Evolutionary conservation across 2,888 invertebrate species (phyloP).

Genomic region (Zaprionus bogoriensis): DNA sequence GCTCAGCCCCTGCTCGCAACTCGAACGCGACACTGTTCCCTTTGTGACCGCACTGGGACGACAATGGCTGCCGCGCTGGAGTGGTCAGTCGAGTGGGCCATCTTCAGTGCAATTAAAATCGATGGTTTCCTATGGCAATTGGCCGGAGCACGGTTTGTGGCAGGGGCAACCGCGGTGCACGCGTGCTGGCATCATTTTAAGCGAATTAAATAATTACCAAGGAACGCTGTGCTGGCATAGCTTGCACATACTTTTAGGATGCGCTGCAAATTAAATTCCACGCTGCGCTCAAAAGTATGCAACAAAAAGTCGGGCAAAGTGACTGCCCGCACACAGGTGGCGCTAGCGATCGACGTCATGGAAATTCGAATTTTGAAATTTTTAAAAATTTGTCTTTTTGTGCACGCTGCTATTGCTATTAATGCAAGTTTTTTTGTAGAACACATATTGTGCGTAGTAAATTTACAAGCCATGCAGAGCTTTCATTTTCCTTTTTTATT

Average conservation of each 20-base stretch:
- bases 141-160: no score
- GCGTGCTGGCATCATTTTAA: neutral
- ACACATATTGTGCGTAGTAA: no score
- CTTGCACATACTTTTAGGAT: neutral
- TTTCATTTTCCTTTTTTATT: no score
- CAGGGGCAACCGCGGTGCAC: neutral
- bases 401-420: no score
- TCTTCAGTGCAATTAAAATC: constrained; percentile 35
- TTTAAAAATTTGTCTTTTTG: no score
- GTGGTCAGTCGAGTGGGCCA: constrained; percentile 12
- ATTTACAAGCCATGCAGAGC: no score
- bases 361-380: no score
- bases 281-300: neutral
- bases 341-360: neutral
- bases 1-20: neutral
- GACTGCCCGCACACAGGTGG: neutral
- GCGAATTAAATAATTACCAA: neutral
- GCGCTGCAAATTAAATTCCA: neutral
- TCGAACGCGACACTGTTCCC: constrained; percentile 44
- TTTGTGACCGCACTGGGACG: constrained; percentile 54
- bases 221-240: no score
- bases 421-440: no score
- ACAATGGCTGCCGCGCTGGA: constrained; percentile 28
- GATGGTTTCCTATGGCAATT: constrained; percentile 12
- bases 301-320: no score